Evolutionary conservation across 2,888 invertebrate species (phyloP).

Genomic region (Hypsopygia costalis): DNA sequence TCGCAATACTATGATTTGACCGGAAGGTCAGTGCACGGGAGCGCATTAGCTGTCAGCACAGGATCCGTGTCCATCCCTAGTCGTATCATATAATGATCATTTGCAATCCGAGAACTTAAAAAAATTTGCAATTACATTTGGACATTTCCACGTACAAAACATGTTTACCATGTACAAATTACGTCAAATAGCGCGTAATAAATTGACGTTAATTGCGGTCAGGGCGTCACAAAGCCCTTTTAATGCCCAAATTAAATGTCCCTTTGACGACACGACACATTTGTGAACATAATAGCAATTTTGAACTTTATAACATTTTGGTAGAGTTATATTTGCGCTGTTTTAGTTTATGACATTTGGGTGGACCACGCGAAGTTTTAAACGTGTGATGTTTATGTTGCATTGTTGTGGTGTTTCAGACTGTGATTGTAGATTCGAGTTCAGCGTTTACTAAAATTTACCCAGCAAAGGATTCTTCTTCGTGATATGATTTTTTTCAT

Average conservation of each 20-base stretch:
- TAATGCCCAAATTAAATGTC: conserved; percentile 9
- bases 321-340: not conserved
- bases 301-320: not conserved
- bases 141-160: not conserved
- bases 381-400: too few relatives aligned
- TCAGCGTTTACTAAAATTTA: too few relatives aligned
- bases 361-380: not conserved
- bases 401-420: too few relatives aligned
- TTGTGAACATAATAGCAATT: conserved; percentile 1
- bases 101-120: too few relatives aligned
- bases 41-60: too few relatives aligned
- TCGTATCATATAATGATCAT: too few relatives aligned
- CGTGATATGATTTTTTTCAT: too few relatives aligned
- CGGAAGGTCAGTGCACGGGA: too few relatives aligned
- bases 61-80: too few relatives aligned
- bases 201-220: conserved; percentile 19
- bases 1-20: too few relatives aligned
- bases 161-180: conserved; percentile 4
- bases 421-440: too few relatives aligned
- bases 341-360: not conserved
- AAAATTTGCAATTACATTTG: not conserved
- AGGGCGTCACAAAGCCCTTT: conserved; percentile 6
- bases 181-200: conserved; percentile 16
- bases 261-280: conserved; percentile 8
- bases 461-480: too few relatives aligned